phyloP scores from a whole-genome alignment of 2,797 vertebrate genomes.

The Tachyglossus aculeatus region DNA sequence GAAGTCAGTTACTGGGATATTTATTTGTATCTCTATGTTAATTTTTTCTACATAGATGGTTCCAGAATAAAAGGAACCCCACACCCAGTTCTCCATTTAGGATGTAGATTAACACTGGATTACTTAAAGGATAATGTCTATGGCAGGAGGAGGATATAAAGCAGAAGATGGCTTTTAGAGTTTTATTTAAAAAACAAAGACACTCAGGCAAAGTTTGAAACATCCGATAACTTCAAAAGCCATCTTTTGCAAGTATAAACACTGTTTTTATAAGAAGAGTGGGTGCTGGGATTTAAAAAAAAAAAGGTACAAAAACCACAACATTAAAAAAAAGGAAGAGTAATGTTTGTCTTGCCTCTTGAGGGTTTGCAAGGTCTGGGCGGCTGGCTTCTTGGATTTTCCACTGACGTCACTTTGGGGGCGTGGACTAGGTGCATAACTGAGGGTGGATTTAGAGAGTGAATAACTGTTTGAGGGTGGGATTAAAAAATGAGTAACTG shows the following conservation, averaged over 20 bases:
- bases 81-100: constrained; percentile 23
- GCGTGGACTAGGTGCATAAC: constrained; percentile 63
- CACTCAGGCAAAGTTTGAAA: constrained; percentile 28
- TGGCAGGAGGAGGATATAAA: constrained; percentile 8
- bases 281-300: constrained; percentile 31
- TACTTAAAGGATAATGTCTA: constrained; percentile 14
- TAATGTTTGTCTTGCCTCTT: constrained; percentile 51
- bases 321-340: constrained; percentile 8
- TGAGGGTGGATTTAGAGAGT: constrained; percentile 63
- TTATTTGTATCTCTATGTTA: neutral
- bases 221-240: constrained; percentile 18
- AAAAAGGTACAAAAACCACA: constrained; percentile 34
- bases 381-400: constrained; percentile 55
- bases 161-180: constrained; percentile 9
- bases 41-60: neutral
- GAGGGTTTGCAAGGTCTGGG: constrained; percentile 56
- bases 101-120: neutral
- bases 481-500: constrained; percentile 40
- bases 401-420: constrained; percentile 58
- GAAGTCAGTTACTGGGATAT: neutral
- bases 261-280: constrained; percentile 33
- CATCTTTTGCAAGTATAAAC: constrained; percentile 20
- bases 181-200: constrained; percentile 20
- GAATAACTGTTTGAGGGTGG: constrained; percentile 50
- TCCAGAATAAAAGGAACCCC: constrained; percentile 5